These are phyloP conservation scores for Sesia bembeciformis DNA, from an alignment of 2,888 invertebrate genomes.

Conservation along the genomic window DNA sequence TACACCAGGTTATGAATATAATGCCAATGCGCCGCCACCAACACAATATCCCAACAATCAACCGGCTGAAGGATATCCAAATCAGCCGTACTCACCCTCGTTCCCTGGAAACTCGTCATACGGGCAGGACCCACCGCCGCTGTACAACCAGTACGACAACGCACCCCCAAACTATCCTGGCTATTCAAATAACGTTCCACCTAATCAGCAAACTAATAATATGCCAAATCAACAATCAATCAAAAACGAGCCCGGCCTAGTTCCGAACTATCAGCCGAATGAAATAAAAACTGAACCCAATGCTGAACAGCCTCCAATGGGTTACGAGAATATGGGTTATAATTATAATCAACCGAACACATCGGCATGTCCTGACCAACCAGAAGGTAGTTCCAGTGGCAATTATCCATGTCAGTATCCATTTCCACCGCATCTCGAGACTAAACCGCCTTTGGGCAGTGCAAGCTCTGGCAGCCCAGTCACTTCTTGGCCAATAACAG, in stretches of 20 bases:
- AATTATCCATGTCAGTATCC: constrained; percentile 41
- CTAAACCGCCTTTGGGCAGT: constrained; percentile 54
- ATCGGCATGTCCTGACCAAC: constrained; percentile 31
- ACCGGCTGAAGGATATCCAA: constrained; percentile 9
- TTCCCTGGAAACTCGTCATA: constrained; percentile 35
- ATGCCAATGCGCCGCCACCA: constrained; percentile 28
- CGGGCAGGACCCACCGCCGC: constrained; percentile 27
- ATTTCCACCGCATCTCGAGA: constrained; percentile 46
- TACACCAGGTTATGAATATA: constrained; percentile 43
- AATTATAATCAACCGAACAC: constrained; percentile 38
- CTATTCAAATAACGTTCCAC: constrained; percentile 22
- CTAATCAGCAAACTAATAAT: not conserved
- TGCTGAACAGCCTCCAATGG: constrained; percentile 23
- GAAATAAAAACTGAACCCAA: constrained; percentile 37
- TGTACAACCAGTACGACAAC: constrained; percentile 49
- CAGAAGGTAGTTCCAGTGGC: constrained; percentile 27
- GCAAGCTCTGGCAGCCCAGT: constrained; percentile 52
- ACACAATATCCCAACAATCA: constrained; percentile 9
- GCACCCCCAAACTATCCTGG: constrained; percentile 39
- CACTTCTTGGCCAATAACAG: constrained; percentile 59
- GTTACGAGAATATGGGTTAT: constrained; percentile 35
- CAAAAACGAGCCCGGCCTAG: constrained; percentile 27
- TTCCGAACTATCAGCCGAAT: constrained; percentile 22
- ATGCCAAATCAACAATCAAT: constrained; percentile 15
- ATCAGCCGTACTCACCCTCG: constrained; percentile 40